Evolutionary conservation across 2,888 invertebrate genomes (phyloP).

Genomic region (Clusia tigrina): DNA sequence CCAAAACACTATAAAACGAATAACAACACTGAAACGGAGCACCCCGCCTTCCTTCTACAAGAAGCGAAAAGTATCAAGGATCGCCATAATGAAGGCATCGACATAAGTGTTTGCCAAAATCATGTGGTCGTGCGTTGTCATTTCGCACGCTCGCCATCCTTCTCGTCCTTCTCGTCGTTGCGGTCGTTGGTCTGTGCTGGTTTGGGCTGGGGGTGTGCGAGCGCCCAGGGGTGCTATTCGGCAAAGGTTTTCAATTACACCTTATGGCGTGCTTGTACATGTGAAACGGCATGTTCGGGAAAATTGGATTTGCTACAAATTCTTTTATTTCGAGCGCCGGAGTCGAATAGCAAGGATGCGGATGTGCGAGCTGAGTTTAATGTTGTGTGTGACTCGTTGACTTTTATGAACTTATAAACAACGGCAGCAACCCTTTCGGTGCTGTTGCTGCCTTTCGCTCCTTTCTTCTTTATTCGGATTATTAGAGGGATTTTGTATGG

Average conservation of each 20-base stretch:
- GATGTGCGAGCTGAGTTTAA: neutral
- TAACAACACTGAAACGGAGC: too few relatives aligned
- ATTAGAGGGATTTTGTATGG: conserved; percentile 54
- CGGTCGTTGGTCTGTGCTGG: neutral
- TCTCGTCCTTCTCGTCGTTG: neutral
- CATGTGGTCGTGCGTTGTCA: neutral
- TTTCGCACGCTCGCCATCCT: neutral
- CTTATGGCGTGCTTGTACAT: conserved; percentile 46
- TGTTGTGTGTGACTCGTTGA: conserved; percentile 52
- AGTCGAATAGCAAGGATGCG: neutral
- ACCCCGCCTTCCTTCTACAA: neutral
- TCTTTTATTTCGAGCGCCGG: conserved; percentile 35
- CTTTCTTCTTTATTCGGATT: conserved; percentile 45
- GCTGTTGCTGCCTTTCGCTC: conserved; percentile 32
- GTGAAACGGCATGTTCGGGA: conserved; percentile 29
- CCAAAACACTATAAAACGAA: too few relatives aligned
- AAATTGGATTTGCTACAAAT: conserved; percentile 60
- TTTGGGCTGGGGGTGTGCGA: conserved; percentile 11
- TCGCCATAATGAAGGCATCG: conserved; percentile 8
- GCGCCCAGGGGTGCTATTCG: conserved; percentile 56
- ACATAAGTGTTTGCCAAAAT: conserved; percentile 10
- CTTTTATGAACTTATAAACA: conserved; percentile 64
- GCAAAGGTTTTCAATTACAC: conserved; percentile 63
- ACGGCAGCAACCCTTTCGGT: conserved; percentile 50
- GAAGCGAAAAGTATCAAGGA: conserved; percentile 1